Conservation (phyloP, 2,797 vertebrate species). For the Spondyliosoma cantharus region DNA sequence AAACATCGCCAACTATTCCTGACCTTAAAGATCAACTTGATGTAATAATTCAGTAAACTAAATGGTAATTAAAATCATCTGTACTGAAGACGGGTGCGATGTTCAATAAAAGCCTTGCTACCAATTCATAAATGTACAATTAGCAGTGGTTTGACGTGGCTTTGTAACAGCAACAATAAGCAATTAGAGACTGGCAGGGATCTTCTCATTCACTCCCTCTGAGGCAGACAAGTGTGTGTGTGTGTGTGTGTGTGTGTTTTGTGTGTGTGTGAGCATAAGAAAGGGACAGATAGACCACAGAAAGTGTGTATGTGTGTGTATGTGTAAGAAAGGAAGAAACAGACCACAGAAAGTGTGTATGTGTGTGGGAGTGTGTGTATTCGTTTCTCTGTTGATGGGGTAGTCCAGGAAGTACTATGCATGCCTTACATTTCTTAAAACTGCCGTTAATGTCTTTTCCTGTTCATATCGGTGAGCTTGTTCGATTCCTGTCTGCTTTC, state of each 20-base stretch:
- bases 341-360: slow-evolving; percentile 13
- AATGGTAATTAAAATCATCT: slow-evolving; percentile 22
- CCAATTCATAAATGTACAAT: slow-evolving; percentile 74
- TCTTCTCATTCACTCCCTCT: slow-evolving; percentile 66
- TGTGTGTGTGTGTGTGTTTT: slow-evolving; percentile 3
- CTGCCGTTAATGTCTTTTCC: neutral
- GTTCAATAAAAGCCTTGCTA: slow-evolving; percentile 74
- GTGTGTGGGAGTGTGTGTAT: slow-evolving; percentile 2
- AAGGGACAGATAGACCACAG: slow-evolving; percentile 17
- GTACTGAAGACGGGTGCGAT: slow-evolving; percentile 27
- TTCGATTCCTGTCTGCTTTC: neutral
- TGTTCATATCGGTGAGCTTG: neutral
- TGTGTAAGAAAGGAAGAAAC: slow-evolving; percentile 23
- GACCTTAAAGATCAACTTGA: neutral
- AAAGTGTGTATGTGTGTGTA: neutral
- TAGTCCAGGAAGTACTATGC: slow-evolving; percentile 22
- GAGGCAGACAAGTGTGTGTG: slow-evolving; percentile 37
- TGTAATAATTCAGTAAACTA: slow-evolving; percentile 2
- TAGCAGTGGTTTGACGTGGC: slow-evolving; percentile 54
- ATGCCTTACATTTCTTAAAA: slow-evolving; percentile 7
- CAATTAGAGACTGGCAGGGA: slow-evolving; percentile 71
- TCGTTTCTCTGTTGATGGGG: slow-evolving; percentile 25
- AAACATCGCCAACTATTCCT: neutral
- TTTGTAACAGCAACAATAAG: slow-evolving; percentile 75
- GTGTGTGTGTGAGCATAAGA: slow-evolving; percentile 25